Evolutionary conservation across 2,113 vertebrate genomes (phyloP).

Genomic region (Xyrauchen texanus): DNA sequence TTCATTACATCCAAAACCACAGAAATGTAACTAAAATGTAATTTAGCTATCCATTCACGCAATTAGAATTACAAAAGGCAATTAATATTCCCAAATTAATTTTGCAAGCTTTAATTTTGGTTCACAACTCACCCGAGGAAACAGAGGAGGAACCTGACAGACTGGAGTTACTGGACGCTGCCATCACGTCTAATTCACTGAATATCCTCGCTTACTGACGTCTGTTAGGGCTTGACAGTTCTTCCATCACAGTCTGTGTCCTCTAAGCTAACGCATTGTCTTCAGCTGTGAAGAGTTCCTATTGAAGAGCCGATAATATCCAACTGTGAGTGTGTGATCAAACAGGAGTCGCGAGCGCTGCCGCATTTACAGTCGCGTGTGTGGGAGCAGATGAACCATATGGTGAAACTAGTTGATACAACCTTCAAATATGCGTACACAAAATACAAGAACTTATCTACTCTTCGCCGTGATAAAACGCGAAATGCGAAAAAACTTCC

Average conservation of each 20-base stretch:
- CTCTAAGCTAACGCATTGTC: background rate
- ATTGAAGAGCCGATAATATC: conserved; percentile 2
- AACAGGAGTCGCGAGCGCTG: conserved; percentile 36
- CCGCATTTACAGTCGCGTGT: conserved; percentile 42
- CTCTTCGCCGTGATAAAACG: background rate
- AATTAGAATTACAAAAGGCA: background rate
- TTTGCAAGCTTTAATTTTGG: background rate
- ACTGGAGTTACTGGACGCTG: conserved; percentile 96
- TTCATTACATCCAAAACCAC: conserved; percentile 41
- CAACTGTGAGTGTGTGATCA: conserved; percentile 21
- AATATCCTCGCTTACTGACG: conserved; percentile 67
- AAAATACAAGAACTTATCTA: background rate
- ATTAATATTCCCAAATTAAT: background rate
- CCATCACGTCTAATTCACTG: conserved; percentile 76
- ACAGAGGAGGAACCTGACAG: conserved; percentile 90
- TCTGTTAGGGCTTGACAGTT: conserved; percentile 60
- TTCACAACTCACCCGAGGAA: conserved; percentile 87
- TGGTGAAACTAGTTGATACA: conserved; percentile 30
- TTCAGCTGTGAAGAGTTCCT: conserved; percentile 16
- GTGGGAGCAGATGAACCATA: conserved; percentile 3
- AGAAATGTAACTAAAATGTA: background rate
- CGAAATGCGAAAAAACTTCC: conserved; percentile 23
- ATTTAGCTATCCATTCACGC: background rate
- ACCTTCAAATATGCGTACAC: background rate
- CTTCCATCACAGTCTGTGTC: conserved; percentile 66